Evolutionary conservation across 2,888 invertebrate genomes (phyloP), one percentile per base, ranked within the genome.

Genomic region (Temnothorax ravouxi): DNA sequence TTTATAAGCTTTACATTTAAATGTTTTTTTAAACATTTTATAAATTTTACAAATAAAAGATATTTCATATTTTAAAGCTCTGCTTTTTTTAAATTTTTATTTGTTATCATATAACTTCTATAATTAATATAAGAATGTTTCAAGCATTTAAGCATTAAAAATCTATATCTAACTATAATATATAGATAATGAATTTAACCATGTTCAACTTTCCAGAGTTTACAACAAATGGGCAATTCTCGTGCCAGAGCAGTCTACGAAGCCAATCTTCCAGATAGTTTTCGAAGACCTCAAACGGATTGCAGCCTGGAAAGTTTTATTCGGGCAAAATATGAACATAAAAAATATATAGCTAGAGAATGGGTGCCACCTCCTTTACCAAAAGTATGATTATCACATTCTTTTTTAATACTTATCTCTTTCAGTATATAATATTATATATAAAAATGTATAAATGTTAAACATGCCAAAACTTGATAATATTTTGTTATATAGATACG

Each of bases 221-320:
- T 99, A 91, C 99, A 99, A 95, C 99, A 99, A 95, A 99, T 99
- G 98, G 99, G 99, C 13, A 99, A 99, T 95, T 99, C 99, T 0
- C 96, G 98, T 89, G 99, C 99, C 0, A 96, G 99, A 74, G 99
- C 99, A 0, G 99, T 99, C 0, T 99, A 99, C 95, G 99, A 99
- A 95, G 99, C 99, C 0, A 99, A 99, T 95, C 95, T 99, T 61
- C 99, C 99, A 0, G 99, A 99, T 93, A 98, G 98, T 91, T 99
- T 99, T 95, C 96, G 99, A 54, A 97, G 99, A 88, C 99, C 99
- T 2, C 99, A 99, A 95, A 98, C 97, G 87, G 99, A 99, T 95
- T 97, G 98, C 75, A 97, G 98, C 18, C 96, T 99, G 64, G 99
- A 99, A 95, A 97, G 97, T 79, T 99, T 99, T 95, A 99, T 99